phyloP scores from a whole-genome alignment of 2,888 invertebrate genomes.

The Helobdella robusta region DNA sequence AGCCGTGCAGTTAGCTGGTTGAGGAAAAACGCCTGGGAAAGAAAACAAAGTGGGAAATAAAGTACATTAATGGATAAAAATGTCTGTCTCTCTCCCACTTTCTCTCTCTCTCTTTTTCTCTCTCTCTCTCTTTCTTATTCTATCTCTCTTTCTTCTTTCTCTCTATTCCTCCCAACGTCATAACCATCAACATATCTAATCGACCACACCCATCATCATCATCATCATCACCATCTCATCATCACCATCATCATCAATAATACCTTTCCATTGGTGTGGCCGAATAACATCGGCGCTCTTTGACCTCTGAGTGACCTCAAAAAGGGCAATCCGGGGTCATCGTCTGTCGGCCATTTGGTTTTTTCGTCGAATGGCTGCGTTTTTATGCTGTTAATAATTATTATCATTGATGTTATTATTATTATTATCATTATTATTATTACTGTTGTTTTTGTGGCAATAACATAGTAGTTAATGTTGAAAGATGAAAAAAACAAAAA shows the following conservation, averaged over 20 bases:
- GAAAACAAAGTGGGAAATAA: too few species aligned
- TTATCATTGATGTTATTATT: background rate
- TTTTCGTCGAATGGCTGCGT: background rate
- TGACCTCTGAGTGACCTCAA: constrained; percentile 11
- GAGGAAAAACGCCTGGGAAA: too few species aligned
- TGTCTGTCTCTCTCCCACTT: too few species aligned
- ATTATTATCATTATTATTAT: constrained; percentile 7
- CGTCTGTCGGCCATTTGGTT: constrained; percentile 11
- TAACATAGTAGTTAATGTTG: background rate
- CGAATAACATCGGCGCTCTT: background rate
- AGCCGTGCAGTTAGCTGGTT: too few species aligned
- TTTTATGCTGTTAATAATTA: too few species aligned
- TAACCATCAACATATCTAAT: background rate
- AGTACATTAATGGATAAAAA: too few species aligned
- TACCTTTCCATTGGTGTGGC: constrained; percentile 6
- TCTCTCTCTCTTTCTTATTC: too few species aligned
- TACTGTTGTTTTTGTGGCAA: background rate
- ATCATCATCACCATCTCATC: background rate
- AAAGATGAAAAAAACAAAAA: too few species aligned
- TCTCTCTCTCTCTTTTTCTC: too few species aligned
- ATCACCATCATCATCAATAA: background rate
- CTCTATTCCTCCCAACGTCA: background rate
- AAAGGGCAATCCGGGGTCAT: constrained; percentile 9
- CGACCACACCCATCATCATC: background rate
- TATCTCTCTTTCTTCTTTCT: too few species aligned